Conservation (phyloP, 2,797 vertebrate genomes). For the Lateolabrax maculatus region DNA sequence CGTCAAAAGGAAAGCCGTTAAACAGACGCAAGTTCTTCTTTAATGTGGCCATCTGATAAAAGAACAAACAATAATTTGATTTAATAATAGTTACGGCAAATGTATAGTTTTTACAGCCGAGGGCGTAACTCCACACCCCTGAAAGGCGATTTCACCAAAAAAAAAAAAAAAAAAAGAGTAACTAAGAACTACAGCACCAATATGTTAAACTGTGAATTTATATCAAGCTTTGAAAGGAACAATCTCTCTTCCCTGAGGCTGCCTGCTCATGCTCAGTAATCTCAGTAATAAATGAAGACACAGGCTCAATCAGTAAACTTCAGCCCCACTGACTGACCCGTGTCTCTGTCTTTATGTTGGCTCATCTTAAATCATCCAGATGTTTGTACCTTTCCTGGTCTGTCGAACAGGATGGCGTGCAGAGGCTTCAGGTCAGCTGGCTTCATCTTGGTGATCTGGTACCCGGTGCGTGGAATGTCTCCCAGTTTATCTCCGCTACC, state of each 20-base stretch:
- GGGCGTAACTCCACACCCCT: background rate
- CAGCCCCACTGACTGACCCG: background rate
- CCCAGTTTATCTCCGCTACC: constrained; percentile 94
- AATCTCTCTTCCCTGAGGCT: background rate
- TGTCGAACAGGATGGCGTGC: constrained; percentile 94
- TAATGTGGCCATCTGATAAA: constrained; percentile 73
- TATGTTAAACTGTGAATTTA: background rate
- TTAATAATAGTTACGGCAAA: background rate
- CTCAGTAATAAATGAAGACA: background rate
- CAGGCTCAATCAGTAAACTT: background rate
- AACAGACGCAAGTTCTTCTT: constrained; percentile 96
- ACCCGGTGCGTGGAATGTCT: constrained; percentile 93
- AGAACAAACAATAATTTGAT: background rate
- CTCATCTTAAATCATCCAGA: background rate
- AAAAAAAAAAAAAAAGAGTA: background rate
- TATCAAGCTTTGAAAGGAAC: background rate
- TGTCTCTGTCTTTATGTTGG: background rate
- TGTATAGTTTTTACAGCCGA: background rate
- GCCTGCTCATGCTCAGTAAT: background rate
- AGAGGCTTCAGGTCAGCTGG: constrained; percentile 93
- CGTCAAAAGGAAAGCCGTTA: constrained; percentile 93
- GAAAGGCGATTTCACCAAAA: background rate
- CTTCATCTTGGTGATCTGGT: constrained; percentile 94
- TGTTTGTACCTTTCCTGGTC: constrained; percentile 92
- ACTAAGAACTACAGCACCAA: background rate